Conservation (phyloP, 2,888 invertebrate genomes). For the Mayetiola destructor region DNA sequence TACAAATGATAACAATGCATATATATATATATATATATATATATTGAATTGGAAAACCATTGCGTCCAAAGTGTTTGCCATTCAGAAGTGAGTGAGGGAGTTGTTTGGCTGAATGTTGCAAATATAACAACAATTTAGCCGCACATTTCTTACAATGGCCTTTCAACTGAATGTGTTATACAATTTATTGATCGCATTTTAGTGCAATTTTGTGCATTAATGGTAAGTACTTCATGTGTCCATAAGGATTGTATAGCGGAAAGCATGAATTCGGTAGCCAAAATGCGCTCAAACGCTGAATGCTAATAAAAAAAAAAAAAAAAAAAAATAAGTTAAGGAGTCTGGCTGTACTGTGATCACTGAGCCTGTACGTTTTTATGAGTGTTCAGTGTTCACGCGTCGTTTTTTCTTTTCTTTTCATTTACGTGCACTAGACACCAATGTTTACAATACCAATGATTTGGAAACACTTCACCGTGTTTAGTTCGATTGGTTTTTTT, state of each 20-base stretch:
- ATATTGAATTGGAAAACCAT: too few species aligned
- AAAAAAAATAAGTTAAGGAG: too few species aligned
- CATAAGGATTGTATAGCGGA: too few species aligned
- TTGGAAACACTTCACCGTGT: too few species aligned
- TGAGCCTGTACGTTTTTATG: too few species aligned
- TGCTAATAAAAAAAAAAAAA: neutral
- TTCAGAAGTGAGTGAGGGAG: neutral
- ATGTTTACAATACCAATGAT: too few species aligned
- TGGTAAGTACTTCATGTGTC: neutral
- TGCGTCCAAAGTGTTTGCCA: neutral
- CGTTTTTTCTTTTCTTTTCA: too few species aligned
- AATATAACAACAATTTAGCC: neutral
- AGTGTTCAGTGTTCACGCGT: slow-evolving; percentile 4
- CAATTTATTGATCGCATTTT: slow-evolving; percentile 4
- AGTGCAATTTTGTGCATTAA: slow-evolving; percentile 6
- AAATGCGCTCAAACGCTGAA: neutral
- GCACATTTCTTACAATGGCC: neutral
- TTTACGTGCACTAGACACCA: too few species aligned
- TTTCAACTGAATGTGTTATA: slow-evolving; percentile 8
- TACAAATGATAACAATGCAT: too few species aligned
- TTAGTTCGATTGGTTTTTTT: too few species aligned
- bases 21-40: too few species aligned
- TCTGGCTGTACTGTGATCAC: too few species aligned
- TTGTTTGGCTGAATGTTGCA: neutral
- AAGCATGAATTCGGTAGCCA: neutral